A percentile compares a stretch with the other conserved stretches of the same genome.
These are phyloP conservation scores for Pseudococcus longispinus DNA, from an alignment of 2,888 invertebrate species.

Conservation along the genomic window DNA sequence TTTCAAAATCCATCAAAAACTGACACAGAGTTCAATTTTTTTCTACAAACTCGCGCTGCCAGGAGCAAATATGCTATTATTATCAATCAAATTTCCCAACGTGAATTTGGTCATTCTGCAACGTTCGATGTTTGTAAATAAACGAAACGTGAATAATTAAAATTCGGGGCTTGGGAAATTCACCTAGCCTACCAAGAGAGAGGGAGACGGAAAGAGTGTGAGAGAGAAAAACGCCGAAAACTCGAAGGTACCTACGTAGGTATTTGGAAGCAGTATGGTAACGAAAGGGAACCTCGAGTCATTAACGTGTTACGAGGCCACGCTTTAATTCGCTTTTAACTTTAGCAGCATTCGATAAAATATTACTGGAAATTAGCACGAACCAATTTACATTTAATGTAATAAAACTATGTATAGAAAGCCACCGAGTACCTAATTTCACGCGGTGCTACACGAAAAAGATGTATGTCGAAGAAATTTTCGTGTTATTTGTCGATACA, in stretches of 20 bases:
- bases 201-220: too few species aligned
- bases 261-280: neutral
- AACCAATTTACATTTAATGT: conserved; percentile 19
- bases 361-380: conserved; percentile 22
- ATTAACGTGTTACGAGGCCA: conserved; percentile 5
- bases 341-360: neutral
- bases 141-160: conserved; percentile 13
- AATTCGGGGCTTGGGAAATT: neutral
- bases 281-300: neutral
- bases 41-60: too few species aligned
- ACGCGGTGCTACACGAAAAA: conserved; percentile 21
- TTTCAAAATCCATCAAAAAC: too few species aligned
- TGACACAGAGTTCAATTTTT: too few species aligned
- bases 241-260: neutral
- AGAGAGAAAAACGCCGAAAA: neutral
- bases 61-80: too few species aligned
- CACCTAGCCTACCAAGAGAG: neutral
- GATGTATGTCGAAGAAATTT: neutral
- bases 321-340: conserved; percentile 18
- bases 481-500: neutral
- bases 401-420: conserved; percentile 1
- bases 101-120: neutral
- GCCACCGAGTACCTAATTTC: neutral
- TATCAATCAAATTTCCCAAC: neutral
- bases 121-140: neutral